Percentiles rank a stretch among this genome's conserved stretches.
Evolutionary conservation across 2,797 vertebrate genomes (phyloP).

Genomic region (Tapirus indicus): DNA sequence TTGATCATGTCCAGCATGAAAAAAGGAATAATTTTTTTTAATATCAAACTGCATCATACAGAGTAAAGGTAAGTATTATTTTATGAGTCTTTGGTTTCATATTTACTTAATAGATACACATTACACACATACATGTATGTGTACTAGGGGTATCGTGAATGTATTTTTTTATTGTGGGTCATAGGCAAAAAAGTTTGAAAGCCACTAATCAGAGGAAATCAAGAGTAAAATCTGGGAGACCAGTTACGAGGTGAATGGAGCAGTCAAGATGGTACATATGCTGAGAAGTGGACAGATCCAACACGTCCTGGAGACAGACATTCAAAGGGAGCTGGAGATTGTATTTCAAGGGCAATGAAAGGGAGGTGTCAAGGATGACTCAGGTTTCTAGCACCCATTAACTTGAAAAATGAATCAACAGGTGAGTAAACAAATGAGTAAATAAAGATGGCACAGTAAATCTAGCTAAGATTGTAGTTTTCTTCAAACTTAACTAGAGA

Average conservation of each 20-base stretch:
- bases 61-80: neutral
- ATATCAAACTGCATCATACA: neutral
- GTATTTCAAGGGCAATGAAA: neutral
- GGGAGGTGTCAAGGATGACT: neutral
- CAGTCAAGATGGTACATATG: neutral
- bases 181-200: neutral
- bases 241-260: neutral
- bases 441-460: neutral
- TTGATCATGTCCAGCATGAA: neutral
- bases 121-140: neutral
- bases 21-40: neutral
- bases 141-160: neutral
- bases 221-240: neutral
- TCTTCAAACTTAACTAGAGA: neutral
- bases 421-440: slow-evolving; percentile 3
- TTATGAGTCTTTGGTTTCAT: slow-evolving; percentile 33
- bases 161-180: neutral
- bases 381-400: slow-evolving; percentile 8
- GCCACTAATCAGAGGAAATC: neutral
- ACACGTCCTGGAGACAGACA: neutral
- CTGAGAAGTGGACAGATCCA: slow-evolving; percentile 3
- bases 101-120: neutral
- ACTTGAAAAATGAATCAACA: slow-evolving; percentile 50
- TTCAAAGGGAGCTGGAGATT: neutral
- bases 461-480: slow-evolving; percentile 16